These are phyloP conservation scores for Varanus komodoensis DNA, from an alignment of 2,113 vertebrate genomes.

Conservation along the genomic window DNA sequence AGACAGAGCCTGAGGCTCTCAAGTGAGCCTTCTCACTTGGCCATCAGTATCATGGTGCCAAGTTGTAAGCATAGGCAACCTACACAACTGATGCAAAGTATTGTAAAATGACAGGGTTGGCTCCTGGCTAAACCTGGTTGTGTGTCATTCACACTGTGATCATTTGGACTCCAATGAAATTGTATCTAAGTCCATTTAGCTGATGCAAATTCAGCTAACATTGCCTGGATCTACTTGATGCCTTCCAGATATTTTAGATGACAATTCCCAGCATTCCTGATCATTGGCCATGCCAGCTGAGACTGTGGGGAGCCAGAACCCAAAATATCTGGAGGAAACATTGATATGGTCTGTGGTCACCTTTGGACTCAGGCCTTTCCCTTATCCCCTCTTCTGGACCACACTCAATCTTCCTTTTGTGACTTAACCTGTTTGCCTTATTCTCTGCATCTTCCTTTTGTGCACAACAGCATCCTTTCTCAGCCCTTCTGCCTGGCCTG, in stretches of 20 bases:
- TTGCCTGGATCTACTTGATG: too few relatives aligned
- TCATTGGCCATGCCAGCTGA: too few relatives aligned
- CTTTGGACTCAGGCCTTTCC: background rate
- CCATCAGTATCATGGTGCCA: background rate
- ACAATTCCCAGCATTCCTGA: too few relatives aligned
- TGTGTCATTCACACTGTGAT: too few relatives aligned
- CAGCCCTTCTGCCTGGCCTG: background rate
- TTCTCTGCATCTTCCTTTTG: background rate
- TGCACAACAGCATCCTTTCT: background rate
- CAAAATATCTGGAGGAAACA: background rate
- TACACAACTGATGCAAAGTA: too few relatives aligned
- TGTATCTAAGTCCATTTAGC: too few relatives aligned
- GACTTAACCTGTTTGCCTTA: background rate
- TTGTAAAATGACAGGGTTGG: background rate
- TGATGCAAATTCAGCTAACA: too few relatives aligned
- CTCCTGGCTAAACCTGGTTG: background rate
- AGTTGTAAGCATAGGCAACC: background rate
- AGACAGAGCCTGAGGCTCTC: too few relatives aligned
- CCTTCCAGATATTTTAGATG: background rate
- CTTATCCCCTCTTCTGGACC: background rate
- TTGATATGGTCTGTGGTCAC: background rate
- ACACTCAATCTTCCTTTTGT: background rate
- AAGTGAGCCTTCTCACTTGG: background rate
- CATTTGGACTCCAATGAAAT: too few relatives aligned
- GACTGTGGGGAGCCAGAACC: too few relatives aligned